Conservation (phyloP, 2,113 vertebrate species). For the Xyrauchen texanus region DNA sequence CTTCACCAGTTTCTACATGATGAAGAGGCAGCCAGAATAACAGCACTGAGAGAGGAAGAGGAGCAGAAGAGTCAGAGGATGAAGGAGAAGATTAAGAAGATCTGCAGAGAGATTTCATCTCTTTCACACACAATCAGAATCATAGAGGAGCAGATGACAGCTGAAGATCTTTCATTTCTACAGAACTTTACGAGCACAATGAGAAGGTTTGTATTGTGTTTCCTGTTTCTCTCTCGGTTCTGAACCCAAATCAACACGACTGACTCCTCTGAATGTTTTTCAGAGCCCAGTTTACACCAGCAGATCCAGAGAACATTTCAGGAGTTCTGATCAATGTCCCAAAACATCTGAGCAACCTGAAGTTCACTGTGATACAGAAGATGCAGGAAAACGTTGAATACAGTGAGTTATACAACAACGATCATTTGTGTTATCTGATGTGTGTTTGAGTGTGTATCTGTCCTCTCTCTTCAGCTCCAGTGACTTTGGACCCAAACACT, state of each 20-base stretch:
- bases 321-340: not conserved
- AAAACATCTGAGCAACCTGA: not conserved
- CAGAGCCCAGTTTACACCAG: not conserved
- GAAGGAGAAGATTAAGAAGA: too few species aligned
- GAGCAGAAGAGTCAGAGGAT: not conserved
- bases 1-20: conserved; percentile 50
- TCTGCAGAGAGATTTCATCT: too few species aligned
- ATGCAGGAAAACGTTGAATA: not conserved
- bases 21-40: conserved; percentile 3
- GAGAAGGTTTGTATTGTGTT: not conserved
- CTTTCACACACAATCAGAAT: too few species aligned
- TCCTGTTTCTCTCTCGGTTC: not conserved
- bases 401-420: not conserved
- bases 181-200: not conserved
- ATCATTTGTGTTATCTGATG: too few species aligned
- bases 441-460: too few species aligned
- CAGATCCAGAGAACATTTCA: not conserved
- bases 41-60: conserved; percentile 7
- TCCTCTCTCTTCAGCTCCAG: conserved; percentile 23
- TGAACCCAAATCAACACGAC: not conserved
- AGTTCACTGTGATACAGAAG: not conserved
- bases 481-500: conserved; percentile 45
- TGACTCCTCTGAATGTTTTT: not conserved
- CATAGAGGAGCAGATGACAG: not conserved
- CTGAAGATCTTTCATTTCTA: not conserved